Evolutionary conservation across 2,888 invertebrate species (phyloP), one percentile per base, ranked within the genome.

Genomic region (Xiphydria camelus): DNA sequence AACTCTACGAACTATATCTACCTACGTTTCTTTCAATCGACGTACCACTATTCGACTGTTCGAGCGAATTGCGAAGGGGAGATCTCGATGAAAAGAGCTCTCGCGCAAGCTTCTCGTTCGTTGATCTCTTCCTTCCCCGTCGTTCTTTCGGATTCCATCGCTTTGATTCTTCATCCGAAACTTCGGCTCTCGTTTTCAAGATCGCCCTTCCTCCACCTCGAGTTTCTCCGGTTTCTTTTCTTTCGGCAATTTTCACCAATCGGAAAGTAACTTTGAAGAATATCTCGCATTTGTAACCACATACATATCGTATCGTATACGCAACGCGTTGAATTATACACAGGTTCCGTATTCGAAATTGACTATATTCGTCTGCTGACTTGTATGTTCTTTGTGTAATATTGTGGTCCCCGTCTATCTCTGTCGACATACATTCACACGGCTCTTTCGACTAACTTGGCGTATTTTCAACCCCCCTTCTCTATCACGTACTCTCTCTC

Each of bases 301-400:
- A 14, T 12, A 26, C 10, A 26, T 35, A 53, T 55, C 51, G 41
- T 58, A 55, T 50, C 49, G 57, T 42, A 51, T 41, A 47, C 51
- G 45, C 56, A 54, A 45, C 51, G 58, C 53, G 47, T 61, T 62
- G 60, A 56, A 62, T 54, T 57, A n/a, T n/a, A n/a, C n/a, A n/a
- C n/a, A n/a, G n/a, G n/a, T n/a, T n/a, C n/a, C 50, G 57, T 41
- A 51, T 41, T 46, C 50, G 44, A 57, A 53, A 46, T 51, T 59
- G 52, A 45, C 60, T 61, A 60, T 57, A 62, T 54, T 57, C 62
- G 62, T 62, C 59, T 63, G 62, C 51, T 45, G 46, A 53, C 12
- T 33, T 33, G 21, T 31, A 23, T 36, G 29, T 38, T 39, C 1
- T 43, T 19, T 41, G 45, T 45, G 25, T 45, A 26, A 34, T n/a